phyloP scores from a whole-genome alignment of 2,888 invertebrate genomes.

The Torymus auratus region DNA sequence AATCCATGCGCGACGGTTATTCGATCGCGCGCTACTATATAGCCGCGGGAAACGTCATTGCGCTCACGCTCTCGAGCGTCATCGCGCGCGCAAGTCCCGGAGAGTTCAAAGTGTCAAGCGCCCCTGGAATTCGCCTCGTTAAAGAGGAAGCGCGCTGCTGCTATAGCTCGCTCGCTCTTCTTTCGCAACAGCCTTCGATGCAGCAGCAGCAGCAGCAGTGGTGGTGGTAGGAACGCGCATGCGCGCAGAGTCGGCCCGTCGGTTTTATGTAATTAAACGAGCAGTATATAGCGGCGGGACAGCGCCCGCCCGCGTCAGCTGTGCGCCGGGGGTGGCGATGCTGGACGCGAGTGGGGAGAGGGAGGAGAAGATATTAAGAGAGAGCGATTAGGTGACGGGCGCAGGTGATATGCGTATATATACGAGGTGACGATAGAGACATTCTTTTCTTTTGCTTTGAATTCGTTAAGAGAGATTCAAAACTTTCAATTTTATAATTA shows the following conservation, averaged over 20 bases:
- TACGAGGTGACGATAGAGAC: too few species aligned
- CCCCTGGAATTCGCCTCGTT: slow-evolving; percentile 41
- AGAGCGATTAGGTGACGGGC: too few species aligned
- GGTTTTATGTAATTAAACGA: slow-evolving; percentile 26
- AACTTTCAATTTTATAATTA: too few species aligned
- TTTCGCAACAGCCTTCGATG: neutral
- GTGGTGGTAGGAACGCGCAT: neutral
- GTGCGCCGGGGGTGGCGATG: neutral
- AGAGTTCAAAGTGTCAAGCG: slow-evolving; percentile 47
- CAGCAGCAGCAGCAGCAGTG: too few species aligned
- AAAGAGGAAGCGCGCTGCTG: slow-evolving; percentile 28
- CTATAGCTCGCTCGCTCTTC: neutral
- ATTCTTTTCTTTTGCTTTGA: too few species aligned
- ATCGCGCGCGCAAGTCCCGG: neutral
- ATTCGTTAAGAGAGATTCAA: too few species aligned
- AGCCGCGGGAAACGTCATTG: neutral
- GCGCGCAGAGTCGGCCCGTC: neutral
- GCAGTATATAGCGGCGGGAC: neutral
- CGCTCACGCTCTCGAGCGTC: neutral
- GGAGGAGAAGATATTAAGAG: too few species aligned
- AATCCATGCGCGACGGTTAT: neutral
- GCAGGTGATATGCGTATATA: too few species aligned
- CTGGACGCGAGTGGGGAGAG: too few species aligned
- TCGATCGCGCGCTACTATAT: neutral
- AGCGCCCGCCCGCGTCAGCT: slow-evolving; percentile 8